Evolutionary conservation across 2,113 vertebrate species (phyloP).

Genomic region (Pangasianodon gigas): DNA sequence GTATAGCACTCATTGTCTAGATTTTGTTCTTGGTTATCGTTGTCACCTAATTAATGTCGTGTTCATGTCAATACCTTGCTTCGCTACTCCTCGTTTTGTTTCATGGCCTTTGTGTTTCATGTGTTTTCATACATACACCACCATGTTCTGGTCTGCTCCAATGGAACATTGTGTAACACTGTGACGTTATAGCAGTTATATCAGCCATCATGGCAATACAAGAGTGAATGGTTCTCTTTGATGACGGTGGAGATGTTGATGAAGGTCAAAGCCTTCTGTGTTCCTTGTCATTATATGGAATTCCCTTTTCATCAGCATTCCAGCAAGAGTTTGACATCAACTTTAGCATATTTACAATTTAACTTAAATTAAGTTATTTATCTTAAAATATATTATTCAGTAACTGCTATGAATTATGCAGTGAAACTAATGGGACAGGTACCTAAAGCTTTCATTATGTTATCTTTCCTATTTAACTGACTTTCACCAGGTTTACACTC

Average conservation of each 20-base stretch:
- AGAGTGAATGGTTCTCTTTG: not conserved
- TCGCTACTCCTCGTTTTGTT: not conserved
- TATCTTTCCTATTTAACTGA: not conserved
- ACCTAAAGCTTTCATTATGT: not conserved
- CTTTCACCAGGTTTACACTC: not conserved
- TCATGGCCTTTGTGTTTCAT: not conserved
- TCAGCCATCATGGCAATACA: not conserved
- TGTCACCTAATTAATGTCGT: not conserved
- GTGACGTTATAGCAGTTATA: not conserved
- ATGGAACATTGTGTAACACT: not conserved
- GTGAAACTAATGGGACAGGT: not conserved
- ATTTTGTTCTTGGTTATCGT: not conserved
- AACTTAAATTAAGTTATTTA: not conserved
- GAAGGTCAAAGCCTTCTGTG: too few relatives aligned
- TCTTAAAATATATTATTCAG: not conserved
- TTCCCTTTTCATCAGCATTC: not conserved
- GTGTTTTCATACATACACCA: not conserved
- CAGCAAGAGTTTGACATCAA: not conserved
- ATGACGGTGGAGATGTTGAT: too few relatives aligned
- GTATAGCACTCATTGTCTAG: not conserved
- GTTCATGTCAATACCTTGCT: not conserved
- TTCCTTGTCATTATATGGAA: too few relatives aligned
- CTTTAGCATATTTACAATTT: not conserved
- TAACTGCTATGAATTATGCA: not conserved
- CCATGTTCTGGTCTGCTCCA: too few relatives aligned